Evolutionary conservation across 2,888 invertebrate genomes (phyloP), one percentile per base, ranked within the genome.

Genomic region (Agonopterix subpropinquella): DNA sequence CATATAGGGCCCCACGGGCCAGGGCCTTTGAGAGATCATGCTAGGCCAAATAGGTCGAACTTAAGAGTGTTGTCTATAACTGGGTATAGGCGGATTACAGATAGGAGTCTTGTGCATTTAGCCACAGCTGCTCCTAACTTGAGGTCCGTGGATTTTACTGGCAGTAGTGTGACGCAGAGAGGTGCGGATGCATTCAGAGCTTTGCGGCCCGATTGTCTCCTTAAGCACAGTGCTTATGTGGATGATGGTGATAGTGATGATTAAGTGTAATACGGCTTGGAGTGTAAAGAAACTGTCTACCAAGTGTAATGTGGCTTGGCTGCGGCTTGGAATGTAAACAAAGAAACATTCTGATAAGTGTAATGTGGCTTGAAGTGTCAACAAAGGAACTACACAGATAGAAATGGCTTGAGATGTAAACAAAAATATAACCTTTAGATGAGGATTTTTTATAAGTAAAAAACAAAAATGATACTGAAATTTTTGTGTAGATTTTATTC

Each of bases 21-120:
- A 64, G 66, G 0, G 53, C 53, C 1, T 43, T 42, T 1, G 53
- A 56, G 0, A 42, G 56, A 0, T 62, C 62, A 28, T 0, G 55
- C 62, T 0, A 56, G 83, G 0, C 83, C 87, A 0, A 79, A 79
- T 3, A 70, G 89, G 50, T 89, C 90, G 1, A 83, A 75, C 11
- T 65, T 92, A 0, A 80, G 89, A 46, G 75, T 86, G 0, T 63
- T 92, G 0, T 84, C 87, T 2, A 78, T 89, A 4, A 90, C 91
- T 1, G 91, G 93, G 4, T 94, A 91, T 62, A 80, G 87, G 4
- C 80, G 83, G 49, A 90, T 94, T 0, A 93, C 93, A 0, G 90
- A 94, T 62, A 73, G 85, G 5, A 91, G 92, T 44, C 65, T 94
- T 11, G 70, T 76, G 10, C 92, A 93, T 67, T 70, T 93, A 46